A percentile compares a stretch with the other conserved stretches of the same genome.
Conservation (phyloP, 2,888 invertebrate genomes). For the Blomia tropicalis region DNA sequence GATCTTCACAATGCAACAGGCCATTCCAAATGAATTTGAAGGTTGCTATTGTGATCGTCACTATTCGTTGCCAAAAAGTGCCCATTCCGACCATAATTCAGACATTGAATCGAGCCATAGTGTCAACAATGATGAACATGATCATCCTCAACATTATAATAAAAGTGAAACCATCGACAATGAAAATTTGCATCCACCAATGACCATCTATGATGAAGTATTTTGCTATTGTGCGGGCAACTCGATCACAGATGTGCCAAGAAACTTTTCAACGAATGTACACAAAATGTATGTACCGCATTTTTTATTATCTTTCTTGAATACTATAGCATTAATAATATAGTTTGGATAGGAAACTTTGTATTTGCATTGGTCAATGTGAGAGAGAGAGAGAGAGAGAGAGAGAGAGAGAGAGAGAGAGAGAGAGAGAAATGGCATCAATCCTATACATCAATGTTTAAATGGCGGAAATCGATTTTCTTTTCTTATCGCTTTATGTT, state of each 20-base stretch:
- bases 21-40: not conserved
- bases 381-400: no score
- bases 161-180: not conserved
- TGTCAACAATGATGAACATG: not conserved
- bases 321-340: no score
- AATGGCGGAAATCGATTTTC: no score
- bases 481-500: no score
- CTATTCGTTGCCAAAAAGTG: not conserved
- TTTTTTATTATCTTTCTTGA: not conserved
- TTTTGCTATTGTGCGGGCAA: not conserved
- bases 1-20: not conserved
- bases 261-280: not conserved
- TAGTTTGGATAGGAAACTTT: no score
- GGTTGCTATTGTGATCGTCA: conserved; percentile 11
- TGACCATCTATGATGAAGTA: not conserved
- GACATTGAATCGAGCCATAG: not conserved
- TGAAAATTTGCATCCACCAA: not conserved
- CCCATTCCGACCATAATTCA: no score
- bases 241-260: not conserved
- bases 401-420: no score
- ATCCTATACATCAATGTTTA: no score
- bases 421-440: no score
- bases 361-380: no score
- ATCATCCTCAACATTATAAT: not conserved
- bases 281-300: conserved; percentile 8